Evolutionary conservation across 2,113 vertebrate genomes (phyloP), one percentile per base, ranked within the genome.

Genomic region (Forbesichthys papilliferus): DNA sequence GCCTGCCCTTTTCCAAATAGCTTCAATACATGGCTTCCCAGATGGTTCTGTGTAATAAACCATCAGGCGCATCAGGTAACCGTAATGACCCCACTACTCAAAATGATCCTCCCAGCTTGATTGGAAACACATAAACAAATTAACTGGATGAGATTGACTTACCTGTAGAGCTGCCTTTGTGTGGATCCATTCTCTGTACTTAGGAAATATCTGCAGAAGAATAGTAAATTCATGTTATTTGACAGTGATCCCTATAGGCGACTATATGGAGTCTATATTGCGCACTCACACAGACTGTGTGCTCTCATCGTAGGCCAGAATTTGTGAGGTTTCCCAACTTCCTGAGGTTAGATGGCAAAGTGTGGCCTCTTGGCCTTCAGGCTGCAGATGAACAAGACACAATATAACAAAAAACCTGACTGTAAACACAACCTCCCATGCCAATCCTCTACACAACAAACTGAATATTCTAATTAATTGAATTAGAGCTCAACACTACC

Each of bases 81-180:
- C 20, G 20, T 20, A 20, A 20, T 20, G 20, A 20, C 49, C 49
- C 49, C 11, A 11, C 12, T 4, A 14, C 49, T 52, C 49, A 52
- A 3, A 52, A 4, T 14, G 14, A 14, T 14, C 49, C 10, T 13
- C 14, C 9, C 49, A 52, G 49, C 11, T 11, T 11, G 14, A 10
- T 14, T 52, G 11, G 49, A 14, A 52, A 52, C 49, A 52, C 49
- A 52, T 16, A 16, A 11, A 20, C 49, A 52, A 52, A 10, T 13
- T 2, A 11, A 14, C 49, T 14, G 6, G 49, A 14, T 7, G 4
- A 5, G 36, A 5, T 42, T 1, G 4, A 34, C 71, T 52, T 55
- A 92, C 92, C 90, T 91, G 88, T 92, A 91, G 46, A 93, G 34
- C 0, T 93, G 92, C 2, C 75, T 86, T 33, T 86, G 87, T 48